A percentile compares a stretch with the other conserved stretches of the same genome.
phyloP scores from a whole-genome alignment of 2,888 invertebrate species.

The Tetropium fuscum region DNA sequence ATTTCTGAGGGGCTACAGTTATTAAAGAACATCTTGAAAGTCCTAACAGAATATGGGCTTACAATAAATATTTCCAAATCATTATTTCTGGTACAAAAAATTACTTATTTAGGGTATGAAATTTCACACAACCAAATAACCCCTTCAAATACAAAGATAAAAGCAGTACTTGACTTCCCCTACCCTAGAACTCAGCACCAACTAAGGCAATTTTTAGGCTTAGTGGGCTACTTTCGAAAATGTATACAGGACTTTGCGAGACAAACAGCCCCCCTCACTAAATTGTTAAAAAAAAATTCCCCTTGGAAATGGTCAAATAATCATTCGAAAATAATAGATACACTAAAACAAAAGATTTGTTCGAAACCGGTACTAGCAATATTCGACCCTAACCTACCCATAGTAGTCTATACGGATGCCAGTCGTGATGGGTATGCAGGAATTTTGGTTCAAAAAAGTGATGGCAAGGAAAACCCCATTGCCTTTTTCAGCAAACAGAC shows the following conservation, averaged over 20 bases:
- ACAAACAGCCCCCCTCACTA: background rate
- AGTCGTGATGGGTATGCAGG: conserved; percentile 32
- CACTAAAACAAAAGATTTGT: conserved; percentile 24
- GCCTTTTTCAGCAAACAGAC: conserved; percentile 38
- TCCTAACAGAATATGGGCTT: background rate
- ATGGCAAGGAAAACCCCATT: conserved; percentile 29
- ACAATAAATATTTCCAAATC: background rate
- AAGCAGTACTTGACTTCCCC: too few relatives aligned
- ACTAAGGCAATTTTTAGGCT: too few relatives aligned
- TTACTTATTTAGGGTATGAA: conserved; percentile 1
- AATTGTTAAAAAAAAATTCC: conserved; percentile 30
- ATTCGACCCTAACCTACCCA: conserved; percentile 32
- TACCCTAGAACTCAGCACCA: too few relatives aligned
- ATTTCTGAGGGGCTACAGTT: conserved; percentile 19
- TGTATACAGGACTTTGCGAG: background rate
- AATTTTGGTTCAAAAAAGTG: conserved; percentile 33
- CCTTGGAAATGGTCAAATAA: conserved; percentile 17
- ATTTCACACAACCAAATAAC: background rate
- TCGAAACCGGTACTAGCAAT: conserved; percentile 32
- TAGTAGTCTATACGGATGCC: conserved; percentile 30
- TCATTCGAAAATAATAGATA: conserved; percentile 20
- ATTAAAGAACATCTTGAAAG: background rate
- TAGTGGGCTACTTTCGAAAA: background rate
- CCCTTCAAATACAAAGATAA: too few relatives aligned
- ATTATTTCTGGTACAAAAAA: background rate